These are phyloP conservation scores for Dicranocentrus wangi DNA, from an alignment of 2,888 invertebrate genomes.

Conservation along the genomic window DNA sequence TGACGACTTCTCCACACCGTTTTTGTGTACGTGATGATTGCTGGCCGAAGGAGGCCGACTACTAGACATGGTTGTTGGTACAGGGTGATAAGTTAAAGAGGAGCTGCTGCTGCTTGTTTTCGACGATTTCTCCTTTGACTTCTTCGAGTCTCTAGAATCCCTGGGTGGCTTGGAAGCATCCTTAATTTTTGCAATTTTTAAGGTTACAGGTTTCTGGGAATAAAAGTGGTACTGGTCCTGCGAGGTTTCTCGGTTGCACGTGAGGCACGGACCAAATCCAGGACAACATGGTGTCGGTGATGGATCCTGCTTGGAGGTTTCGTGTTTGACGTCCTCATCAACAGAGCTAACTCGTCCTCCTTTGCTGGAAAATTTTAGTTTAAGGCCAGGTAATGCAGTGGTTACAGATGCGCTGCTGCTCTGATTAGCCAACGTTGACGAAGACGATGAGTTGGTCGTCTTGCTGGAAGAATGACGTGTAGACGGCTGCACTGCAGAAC, in stretches of 20 bases:
- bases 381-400: conserved; percentile 41
- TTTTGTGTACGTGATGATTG: conserved; percentile 61
- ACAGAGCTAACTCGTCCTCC: conserved; percentile 38
- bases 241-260: conserved; percentile 52
- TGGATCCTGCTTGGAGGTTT: background rate
- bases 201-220: conserved; percentile 30
- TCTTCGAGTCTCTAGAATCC: conserved; percentile 74
- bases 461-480: conserved; percentile 56
- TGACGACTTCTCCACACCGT: conserved; percentile 62
- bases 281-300: conserved; percentile 61
- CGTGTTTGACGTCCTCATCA: conserved; percentile 49
- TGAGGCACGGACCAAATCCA: conserved; percentile 63
- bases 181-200: conserved; percentile 73
- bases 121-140: conserved; percentile 59
- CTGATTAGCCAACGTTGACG: background rate
- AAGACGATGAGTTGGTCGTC: conserved; percentile 38
- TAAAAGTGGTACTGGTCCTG: conserved; percentile 42
- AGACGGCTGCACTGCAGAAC: conserved; percentile 24
- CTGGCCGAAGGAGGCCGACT: conserved; percentile 27
- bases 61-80: conserved; percentile 28
- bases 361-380: conserved; percentile 62
- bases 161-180: conserved; percentile 81
- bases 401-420: background rate
- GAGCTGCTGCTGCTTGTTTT: conserved; percentile 36
- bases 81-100: conserved; percentile 10